phyloP scores from a whole-genome alignment of 1,140 invertebrate genomes.

The Aphelenchoides besseyi region DNA sequence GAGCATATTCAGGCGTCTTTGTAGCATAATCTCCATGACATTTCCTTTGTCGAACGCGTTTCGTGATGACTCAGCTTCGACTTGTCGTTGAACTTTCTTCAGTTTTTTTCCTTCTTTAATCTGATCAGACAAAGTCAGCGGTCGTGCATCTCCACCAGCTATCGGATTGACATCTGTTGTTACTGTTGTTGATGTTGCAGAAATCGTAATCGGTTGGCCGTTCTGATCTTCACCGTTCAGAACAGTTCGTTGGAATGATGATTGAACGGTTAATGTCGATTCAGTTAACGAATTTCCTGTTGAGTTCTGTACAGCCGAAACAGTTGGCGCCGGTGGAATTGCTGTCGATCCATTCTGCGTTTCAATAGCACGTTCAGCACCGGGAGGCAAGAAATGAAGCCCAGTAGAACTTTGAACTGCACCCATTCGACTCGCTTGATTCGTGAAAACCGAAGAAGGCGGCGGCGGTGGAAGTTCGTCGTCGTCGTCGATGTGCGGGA shows the following conservation, averaged over 20 bases:
- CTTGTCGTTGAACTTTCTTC: slow-evolving; percentile 52
- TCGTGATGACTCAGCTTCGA: not conserved
- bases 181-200: not conserved
- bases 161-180: not conserved
- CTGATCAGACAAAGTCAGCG: slow-evolving; percentile 45
- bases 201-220: slow-evolving; percentile 1
- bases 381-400: slow-evolving; percentile 3
- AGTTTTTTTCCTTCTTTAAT: slow-evolving; percentile 52
- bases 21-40: not conserved
- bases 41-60: not conserved
- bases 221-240: not conserved
- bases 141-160: not conserved
- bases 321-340: too few relatives aligned
- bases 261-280: not conserved
- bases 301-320: not conserved
- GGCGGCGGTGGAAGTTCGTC: slow-evolving; percentile 45
- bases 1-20: not conserved
- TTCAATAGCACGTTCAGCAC: slow-evolving; percentile 5
- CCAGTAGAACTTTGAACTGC: too few relatives aligned
- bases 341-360: too few relatives aligned
- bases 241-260: not conserved
- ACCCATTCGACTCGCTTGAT: not conserved
- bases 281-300: not conserved
- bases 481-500: slow-evolving; percentile 31
- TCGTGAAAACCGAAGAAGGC: slow-evolving; percentile 23